These are phyloP conservation scores for Etheostoma nigrum DNA, from an alignment of 2,797 vertebrate genomes.

Conservation along the genomic window DNA sequence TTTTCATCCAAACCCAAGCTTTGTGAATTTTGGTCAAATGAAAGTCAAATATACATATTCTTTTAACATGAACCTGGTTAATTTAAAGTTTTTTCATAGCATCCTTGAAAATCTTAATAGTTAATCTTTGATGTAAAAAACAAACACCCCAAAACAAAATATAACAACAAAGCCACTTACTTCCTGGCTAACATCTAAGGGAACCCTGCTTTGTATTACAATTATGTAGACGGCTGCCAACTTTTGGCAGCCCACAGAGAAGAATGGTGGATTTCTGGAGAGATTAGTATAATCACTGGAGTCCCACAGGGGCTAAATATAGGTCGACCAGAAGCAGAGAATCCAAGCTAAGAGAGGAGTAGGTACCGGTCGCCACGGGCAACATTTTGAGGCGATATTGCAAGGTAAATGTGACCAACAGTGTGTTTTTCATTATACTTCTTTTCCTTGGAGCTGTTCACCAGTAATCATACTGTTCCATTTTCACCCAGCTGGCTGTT, in stretches of 20 bases:
- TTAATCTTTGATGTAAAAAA: constrained; percentile 43
- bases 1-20: constrained; percentile 21
- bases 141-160: not conserved
- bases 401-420: constrained; percentile 61
- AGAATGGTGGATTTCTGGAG: constrained; percentile 66
- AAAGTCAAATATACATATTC: constrained; percentile 4
- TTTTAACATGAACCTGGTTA: constrained; percentile 17
- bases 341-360: constrained; percentile 49
- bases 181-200: constrained; percentile 58
- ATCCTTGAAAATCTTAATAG: constrained; percentile 25
- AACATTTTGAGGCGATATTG: constrained; percentile 65
- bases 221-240: constrained; percentile 59
- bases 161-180: constrained; percentile 46
- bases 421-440: constrained; percentile 48
- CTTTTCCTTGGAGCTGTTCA: constrained; percentile 32
- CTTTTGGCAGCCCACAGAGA: constrained; percentile 62
- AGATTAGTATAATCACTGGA: constrained; percentile 74
- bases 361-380: constrained; percentile 59
- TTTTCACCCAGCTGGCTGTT: not conserved
- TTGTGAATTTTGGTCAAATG: not conserved
- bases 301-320: constrained; percentile 70
- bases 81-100: constrained; percentile 8
- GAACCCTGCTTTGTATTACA: constrained; percentile 59
- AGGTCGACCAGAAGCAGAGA: constrained; percentile 59
- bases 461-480: not conserved